These are phyloP conservation scores for Chrysolophus pictus DNA, from an alignment of 2,797 vertebrate genomes.

Conservation along the genomic window DNA sequence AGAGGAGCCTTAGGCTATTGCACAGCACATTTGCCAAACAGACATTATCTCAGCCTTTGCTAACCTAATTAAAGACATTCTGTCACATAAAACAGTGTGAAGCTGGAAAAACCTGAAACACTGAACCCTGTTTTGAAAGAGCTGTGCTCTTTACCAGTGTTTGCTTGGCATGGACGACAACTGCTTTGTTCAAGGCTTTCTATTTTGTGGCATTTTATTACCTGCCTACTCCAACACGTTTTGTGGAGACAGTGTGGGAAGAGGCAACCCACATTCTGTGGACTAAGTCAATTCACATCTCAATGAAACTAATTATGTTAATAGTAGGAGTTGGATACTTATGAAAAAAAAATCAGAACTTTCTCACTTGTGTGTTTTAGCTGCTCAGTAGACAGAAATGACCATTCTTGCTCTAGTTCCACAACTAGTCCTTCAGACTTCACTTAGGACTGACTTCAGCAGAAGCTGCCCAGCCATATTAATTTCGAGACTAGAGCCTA, in stretches of 20 bases:
- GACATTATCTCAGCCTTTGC: constrained; percentile 65
- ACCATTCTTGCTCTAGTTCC: neutral
- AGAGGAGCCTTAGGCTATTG: constrained; percentile 44
- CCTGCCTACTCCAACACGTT: neutral
- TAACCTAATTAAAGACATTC: constrained; percentile 65
- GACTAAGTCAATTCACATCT: neutral
- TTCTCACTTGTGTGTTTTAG: neutral
- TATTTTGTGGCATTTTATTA: neutral
- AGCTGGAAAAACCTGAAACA: constrained; percentile 68
- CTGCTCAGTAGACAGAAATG: neutral
- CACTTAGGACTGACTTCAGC: neutral
- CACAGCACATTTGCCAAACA: constrained; percentile 50
- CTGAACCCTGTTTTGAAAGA: constrained; percentile 45
- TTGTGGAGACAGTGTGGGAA: neutral
- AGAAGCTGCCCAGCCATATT: neutral
- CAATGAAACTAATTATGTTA: neutral
- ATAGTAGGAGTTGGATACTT: neutral
- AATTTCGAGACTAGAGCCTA: neutral
- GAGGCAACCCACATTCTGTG: neutral
- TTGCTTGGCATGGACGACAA: neutral
- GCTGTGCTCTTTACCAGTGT: neutral
- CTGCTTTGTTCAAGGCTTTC: constrained; percentile 4
- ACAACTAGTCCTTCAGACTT: neutral
- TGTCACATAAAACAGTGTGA: constrained; percentile 55
- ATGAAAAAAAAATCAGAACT: neutral